Base-by-base conservation (phyloP, 2,113 vertebrate species). In the Lepus timidus region DNA sequence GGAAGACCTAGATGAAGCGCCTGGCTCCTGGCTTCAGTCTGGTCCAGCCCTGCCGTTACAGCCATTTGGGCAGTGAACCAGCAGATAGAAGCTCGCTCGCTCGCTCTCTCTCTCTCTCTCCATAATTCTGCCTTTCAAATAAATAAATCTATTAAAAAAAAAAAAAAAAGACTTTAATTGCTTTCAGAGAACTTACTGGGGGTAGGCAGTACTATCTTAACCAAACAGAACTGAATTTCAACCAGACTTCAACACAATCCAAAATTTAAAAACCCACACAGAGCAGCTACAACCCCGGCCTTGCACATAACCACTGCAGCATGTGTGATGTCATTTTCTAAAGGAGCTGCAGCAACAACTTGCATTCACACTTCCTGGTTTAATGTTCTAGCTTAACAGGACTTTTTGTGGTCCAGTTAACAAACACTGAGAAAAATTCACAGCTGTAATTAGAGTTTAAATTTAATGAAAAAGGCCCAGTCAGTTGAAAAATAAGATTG, bases 351-450 rank as follows among this genome's bases (percentile, higher is more conserved):
- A 75, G 33, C 4, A 39, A 33, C 19, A 65, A 70, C 44, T 51
- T 87, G 33, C 22, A 55, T 29, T 79, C 68, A 93, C 14, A 78
- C 73, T 88, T 39, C 49, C 17, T 49, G 39, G 73, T 83, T 95
- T 67, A 92, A 88, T 58, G 88, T 75, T 67, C 85, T 81, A 73
- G 33, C 68, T 93, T 74, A 92, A 90, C 51, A 33, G 65, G 39
- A n/a, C 14, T 71, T 85, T 90, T 31, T 79, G 78, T 88, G 94
- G 88, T 95, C 86, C 74, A 88, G 88, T 88, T 94, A 93, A 79
- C 85, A 93, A 92, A 87, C 68, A 62, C 80, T 44, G 55, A 94
- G 82, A 84, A 88, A 70, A 88, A 65, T 25, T 88, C 78, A 71
- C 82, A 83, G 68, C 36, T 94, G 3, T 95, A 83, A 95, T 88